Base-by-base conservation (phyloP, 2,113 vertebrate genomes). In the Leuciscus idus region DNA sequence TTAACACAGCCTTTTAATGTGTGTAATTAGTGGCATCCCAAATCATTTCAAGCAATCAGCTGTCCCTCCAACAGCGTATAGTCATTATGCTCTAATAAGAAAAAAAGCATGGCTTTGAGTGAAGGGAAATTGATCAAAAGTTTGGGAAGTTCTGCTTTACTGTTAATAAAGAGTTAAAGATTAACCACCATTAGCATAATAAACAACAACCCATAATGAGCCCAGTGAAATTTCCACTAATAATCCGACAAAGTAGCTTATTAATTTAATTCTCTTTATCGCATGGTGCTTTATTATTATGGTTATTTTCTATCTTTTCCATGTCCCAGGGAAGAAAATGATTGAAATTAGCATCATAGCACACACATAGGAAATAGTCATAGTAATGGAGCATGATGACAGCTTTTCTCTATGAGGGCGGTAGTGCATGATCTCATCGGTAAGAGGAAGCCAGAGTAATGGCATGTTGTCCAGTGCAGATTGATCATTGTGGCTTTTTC, bases 31-130 rank as follows among this genome's bases (percentile, higher is more conserved):
- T 33, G 11, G 21, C 26, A 1, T 78, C 55, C 83, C 52, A 66
- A 84, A 81, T 82, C 76, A 77, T 84, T 70, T 84, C 68, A 52
- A 81, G 59, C 36, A 81, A 82, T 87, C 61, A 72, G 26, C 81
- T 77, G 52, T 39, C 77, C 55, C 62, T 50, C 62, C 28, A 62
- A 39, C 46, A 83, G 84, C 8, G 28, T 33, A 87, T 21, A 61
- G 33, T 88, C 59, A 70, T 77, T 74, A 81, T 57, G n/a, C 39
- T 33, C 28, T 78, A 72, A 85, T 85, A 82, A 82, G n/a, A 85
- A 74, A 74, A 66, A 30, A 83, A 36, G 26, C 30, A 68, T 2
- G n/a, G 73, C 61, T 75, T 39, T 83, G 8, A 17, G 23, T 70
- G 1, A 46, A 46, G 39, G 43, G 61, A 72, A 73, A 59, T 73